Evolutionary conservation across 2,888 invertebrate genomes (phyloP).

Genomic region (Galeruca laticollis): DNA sequence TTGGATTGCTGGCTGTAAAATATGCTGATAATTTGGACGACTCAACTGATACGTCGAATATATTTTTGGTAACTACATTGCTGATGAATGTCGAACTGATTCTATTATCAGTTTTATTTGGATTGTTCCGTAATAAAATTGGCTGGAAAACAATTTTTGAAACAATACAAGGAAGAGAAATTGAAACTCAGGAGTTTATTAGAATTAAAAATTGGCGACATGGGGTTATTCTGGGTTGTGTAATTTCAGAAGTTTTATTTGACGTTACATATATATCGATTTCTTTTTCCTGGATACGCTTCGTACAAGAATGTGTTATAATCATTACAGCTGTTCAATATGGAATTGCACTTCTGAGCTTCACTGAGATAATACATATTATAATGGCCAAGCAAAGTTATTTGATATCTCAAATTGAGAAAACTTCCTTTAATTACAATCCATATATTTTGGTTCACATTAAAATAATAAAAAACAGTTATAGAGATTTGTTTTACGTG

Average conservation of each 20-base stretch:
- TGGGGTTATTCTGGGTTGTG: background rate
- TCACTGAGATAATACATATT: background rate
- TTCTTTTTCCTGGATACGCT: background rate
- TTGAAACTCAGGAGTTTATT: background rate
- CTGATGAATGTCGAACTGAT: background rate
- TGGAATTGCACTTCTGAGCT: background rate
- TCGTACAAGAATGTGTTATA: background rate
- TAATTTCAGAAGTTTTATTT: background rate
- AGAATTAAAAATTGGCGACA: background rate
- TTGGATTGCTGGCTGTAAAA: background rate
- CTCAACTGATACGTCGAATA: background rate
- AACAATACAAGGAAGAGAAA: background rate
- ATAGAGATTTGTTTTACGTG: background rate
- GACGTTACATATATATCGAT: background rate
- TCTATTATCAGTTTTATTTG: background rate
- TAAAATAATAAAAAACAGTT: background rate
- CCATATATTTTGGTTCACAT: background rate
- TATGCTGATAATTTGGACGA: background rate
- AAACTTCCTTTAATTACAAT: background rate
- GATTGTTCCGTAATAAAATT: background rate
- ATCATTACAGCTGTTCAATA: background rate
- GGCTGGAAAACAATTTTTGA: background rate
- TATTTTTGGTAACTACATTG: background rate
- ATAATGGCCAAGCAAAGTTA: background rate
- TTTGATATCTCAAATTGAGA: background rate